A percentile compares a stretch with the other conserved stretches of the same genome.
phyloP scores from a whole-genome alignment of 1,140 invertebrate species.

The Drosophila punjabiensis region DNA sequence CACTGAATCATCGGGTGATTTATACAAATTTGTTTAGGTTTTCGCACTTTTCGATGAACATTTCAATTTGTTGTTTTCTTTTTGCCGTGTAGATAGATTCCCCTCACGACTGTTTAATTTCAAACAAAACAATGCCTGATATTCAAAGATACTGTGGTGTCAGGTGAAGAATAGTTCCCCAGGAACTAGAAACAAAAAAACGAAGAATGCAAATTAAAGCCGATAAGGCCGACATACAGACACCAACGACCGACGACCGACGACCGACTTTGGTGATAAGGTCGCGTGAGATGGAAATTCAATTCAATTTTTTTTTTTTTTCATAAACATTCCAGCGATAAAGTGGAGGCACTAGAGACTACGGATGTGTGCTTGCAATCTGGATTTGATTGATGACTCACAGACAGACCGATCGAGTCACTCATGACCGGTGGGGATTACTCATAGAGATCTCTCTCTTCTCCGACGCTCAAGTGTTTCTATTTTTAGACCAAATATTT shows the following conservation, averaged over 20 bases:
- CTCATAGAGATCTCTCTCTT: constrained; percentile 36
- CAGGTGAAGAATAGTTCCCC: constrained; percentile 31
- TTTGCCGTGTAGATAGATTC: background rate
- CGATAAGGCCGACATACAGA: constrained; percentile 31
- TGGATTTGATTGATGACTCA: constrained; percentile 54
- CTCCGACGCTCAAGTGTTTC: background rate
- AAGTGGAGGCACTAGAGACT: constrained; percentile 12
- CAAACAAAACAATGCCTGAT: constrained; percentile 19
- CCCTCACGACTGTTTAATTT: constrained; percentile 21
- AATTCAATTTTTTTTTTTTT: background rate
- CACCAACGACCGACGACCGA: constrained; percentile 1
- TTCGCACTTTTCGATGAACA: constrained; percentile 6
- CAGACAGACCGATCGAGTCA: constrained; percentile 22
- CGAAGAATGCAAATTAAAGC: constrained; percentile 35
- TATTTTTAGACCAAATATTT: constrained; percentile 3
- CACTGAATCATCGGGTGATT: constrained; percentile 34
- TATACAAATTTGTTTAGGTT: constrained; percentile 26
- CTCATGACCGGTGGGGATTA: constrained; percentile 45
- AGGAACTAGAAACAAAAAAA: background rate
- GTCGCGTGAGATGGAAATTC: constrained; percentile 25
- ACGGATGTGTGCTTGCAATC: constrained; percentile 21
- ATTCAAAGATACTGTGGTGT: constrained; percentile 14
- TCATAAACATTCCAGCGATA: constrained; percentile 39
- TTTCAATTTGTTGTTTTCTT: background rate
- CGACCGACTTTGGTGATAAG: constrained; percentile 18